Conservation (phyloP, 2,797 vertebrate species). For the Enteromius argenteus region DNA sequence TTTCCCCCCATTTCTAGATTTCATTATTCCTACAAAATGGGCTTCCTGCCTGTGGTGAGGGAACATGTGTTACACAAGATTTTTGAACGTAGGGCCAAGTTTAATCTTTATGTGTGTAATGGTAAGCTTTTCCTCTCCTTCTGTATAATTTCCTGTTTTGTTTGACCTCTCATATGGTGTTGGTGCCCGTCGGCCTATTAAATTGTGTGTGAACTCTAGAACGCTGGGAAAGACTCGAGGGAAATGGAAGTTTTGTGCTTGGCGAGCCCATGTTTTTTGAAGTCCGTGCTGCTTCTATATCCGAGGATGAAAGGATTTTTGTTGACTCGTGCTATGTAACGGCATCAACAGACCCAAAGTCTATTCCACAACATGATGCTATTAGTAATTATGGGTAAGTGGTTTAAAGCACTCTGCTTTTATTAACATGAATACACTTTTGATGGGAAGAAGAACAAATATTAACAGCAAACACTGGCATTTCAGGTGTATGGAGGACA, state of each 20-base stretch:
- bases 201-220: slow-evolving; percentile 46
- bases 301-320: slow-evolving; percentile 67
- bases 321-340: slow-evolving; percentile 71
- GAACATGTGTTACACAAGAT: slow-evolving; percentile 65
- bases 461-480: background rate
- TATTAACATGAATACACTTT: background rate
- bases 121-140: slow-evolving; percentile 62
- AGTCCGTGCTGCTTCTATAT: slow-evolving; percentile 50
- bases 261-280: slow-evolving; percentile 72
- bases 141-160: slow-evolving; percentile 1
- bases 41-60: slow-evolving; percentile 68
- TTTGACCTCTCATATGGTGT: background rate
- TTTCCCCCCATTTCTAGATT: slow-evolving; percentile 63
- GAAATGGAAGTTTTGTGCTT: slow-evolving; percentile 60
- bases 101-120: slow-evolving; percentile 70
- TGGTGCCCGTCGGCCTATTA: background rate
- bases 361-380: slow-evolving; percentile 62
- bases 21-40: slow-evolving; percentile 76
- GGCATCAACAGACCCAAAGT: slow-evolving; percentile 61
- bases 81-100: slow-evolving; percentile 62
- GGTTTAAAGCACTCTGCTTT: background rate
- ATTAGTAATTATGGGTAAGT: slow-evolving; percentile 73
- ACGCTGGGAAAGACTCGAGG: slow-evolving; percentile 65
- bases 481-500: slow-evolving; percentile 76
- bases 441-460: background rate